phyloP scores from a whole-genome alignment of 2,888 invertebrate species.

The Eupithecia subfuscata region DNA sequence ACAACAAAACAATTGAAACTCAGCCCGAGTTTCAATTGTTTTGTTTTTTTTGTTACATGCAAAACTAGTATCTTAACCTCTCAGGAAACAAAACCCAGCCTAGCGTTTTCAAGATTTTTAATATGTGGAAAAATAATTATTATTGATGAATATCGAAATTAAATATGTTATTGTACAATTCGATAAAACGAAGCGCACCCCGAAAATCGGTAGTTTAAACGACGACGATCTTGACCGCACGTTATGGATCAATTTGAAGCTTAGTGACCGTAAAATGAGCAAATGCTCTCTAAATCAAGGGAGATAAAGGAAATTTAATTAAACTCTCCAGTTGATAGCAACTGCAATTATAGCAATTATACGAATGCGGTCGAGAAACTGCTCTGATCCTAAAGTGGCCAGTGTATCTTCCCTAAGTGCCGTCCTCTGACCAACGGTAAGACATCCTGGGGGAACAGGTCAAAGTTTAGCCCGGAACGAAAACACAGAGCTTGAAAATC shows the following conservation, averaged over 20 bases:
- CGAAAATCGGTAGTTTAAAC: background rate
- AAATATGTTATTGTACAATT: background rate
- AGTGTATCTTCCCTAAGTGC: conserved; percentile 35
- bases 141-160: background rate
- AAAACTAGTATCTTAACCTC: background rate
- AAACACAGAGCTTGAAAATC: background rate
- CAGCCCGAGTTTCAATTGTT: too few relatives aligned
- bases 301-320: conserved; percentile 29
- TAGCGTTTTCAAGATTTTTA: too few relatives aligned
- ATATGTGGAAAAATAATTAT: too few relatives aligned
- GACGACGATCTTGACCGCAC: background rate
- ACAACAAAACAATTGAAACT: background rate
- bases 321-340: conserved; percentile 27
- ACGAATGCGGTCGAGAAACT: conserved; percentile 31
- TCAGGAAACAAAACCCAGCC: too few relatives aligned
- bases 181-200: background rate
- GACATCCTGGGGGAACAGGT: conserved; percentile 11
- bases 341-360: conserved; percentile 25
- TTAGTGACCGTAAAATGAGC: conserved; percentile 2
- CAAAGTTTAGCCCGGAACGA: background rate
- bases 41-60: background rate
- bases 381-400: conserved; percentile 37
- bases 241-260: background rate
- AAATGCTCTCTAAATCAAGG: background rate
- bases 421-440: conserved; percentile 21